A percentile compares a stretch with the other conserved stretches of the same genome.
Evolutionary conservation across 2,888 invertebrate genomes (phyloP).

Genomic region (Drosophila cognata): DNA sequence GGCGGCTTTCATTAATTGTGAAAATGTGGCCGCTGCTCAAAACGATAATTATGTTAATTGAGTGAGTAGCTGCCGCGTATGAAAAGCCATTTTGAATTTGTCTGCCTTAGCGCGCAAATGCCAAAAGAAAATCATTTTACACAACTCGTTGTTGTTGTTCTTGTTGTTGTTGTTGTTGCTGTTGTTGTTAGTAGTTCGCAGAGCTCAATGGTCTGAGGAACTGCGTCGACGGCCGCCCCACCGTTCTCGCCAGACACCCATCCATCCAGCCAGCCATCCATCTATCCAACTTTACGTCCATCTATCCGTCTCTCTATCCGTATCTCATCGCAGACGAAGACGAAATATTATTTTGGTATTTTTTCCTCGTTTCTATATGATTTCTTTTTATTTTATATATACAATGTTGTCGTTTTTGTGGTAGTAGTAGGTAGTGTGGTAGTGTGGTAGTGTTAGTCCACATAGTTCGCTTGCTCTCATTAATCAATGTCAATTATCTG

Average conservation of each 20-base stretch:
- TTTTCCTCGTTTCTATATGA: slow-evolving; percentile 33
- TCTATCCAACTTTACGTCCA: slow-evolving; percentile 7
- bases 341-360: slow-evolving; percentile 72
- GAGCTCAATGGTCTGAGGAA: slow-evolving; percentile 1
- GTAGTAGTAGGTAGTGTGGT: not conserved
- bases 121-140: slow-evolving; percentile 49
- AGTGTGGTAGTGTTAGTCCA: not conserved
- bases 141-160: not conserved
- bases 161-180: slow-evolving; percentile 6
- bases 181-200: slow-evolving; percentile 7
- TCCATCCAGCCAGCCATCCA: slow-evolving; percentile 16
- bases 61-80: slow-evolving; percentile 51
- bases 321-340: slow-evolving; percentile 56
- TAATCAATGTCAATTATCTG: slow-evolving; percentile 83
- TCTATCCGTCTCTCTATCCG: slow-evolving; percentile 1
- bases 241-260: slow-evolving; percentile 34
- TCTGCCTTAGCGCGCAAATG: slow-evolving; percentile 23
- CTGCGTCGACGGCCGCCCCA: slow-evolving; percentile 33
- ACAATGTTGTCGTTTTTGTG: not conserved
- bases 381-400: slow-evolving; percentile 1
- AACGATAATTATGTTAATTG: slow-evolving; percentile 76
- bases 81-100: slow-evolving; percentile 72
- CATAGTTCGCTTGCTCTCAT: slow-evolving; percentile 73
- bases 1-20: slow-evolving; percentile 76
- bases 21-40: slow-evolving; percentile 53